Evolutionary conservation across 2,113 vertebrate genomes (phyloP).

Genomic region (Sapayoa aenigma): DNA sequence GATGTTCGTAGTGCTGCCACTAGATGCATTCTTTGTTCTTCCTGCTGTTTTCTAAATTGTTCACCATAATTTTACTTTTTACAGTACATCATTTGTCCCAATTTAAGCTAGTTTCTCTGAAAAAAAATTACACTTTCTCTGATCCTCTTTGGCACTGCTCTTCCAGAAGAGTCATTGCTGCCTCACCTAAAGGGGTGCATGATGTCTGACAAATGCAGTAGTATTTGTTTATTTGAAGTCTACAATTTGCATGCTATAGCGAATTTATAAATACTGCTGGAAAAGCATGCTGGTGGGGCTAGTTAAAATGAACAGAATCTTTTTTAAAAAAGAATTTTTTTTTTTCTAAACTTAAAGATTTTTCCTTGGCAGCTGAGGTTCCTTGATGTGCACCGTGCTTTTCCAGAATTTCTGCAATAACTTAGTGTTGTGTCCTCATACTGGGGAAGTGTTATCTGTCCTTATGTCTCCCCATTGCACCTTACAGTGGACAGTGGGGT

Average conservation of each 20-base stretch:
- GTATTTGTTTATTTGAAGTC: not conserved
- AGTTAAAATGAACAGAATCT: not conserved
- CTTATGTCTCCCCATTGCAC: not conserved
- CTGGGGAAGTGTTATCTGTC: not conserved
- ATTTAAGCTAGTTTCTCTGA: not conserved
- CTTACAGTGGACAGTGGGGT: rapidly evolving
- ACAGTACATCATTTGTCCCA: not conserved
- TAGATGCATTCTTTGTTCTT: not conserved
- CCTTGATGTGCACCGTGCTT: not conserved
- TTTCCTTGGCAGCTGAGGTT: too few relatives aligned
- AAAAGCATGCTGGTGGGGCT: not conserved
- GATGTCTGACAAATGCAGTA: not conserved
- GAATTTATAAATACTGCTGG: not conserved
- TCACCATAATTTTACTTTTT: not conserved
- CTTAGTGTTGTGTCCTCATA: not conserved
- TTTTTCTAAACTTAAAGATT: too few relatives aligned
- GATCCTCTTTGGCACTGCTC: not conserved
- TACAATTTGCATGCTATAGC: not conserved
- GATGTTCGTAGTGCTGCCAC: not conserved
- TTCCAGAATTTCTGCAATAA: not conserved
- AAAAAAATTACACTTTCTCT: not conserved
- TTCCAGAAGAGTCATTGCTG: not conserved
- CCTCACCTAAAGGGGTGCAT: not conserved
- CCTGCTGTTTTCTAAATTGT: not conserved
- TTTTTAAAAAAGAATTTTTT: too few relatives aligned